phyloP scores from a whole-genome alignment of 2,888 invertebrate genomes.

The Caenorhabditis sp. region DNA sequence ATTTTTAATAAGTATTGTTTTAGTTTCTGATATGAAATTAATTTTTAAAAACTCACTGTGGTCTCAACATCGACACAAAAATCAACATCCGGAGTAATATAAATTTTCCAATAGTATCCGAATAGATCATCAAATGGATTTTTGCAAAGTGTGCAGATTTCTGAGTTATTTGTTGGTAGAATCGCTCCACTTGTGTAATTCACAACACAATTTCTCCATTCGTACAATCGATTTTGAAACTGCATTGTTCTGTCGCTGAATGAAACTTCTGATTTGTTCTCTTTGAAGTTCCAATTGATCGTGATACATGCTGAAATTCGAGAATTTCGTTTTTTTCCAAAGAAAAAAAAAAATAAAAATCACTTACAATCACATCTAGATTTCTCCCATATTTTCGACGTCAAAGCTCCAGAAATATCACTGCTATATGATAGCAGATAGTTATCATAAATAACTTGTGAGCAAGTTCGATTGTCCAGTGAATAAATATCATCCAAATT shows the following conservation, averaged over 20 bases:
- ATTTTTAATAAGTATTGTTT: too few relatives aligned
- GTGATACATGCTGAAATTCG: conserved; percentile 49
- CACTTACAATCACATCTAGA: conserved; percentile 66
- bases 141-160: conserved; percentile 59
- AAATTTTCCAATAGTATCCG: conserved; percentile 68
- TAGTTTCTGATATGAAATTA: too few relatives aligned
- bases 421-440: conserved; percentile 65
- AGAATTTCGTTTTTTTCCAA: background rate
- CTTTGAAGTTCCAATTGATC: conserved; percentile 57
- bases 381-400: conserved; percentile 62
- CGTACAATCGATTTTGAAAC: conserved; percentile 48
- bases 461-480: conserved; percentile 59
- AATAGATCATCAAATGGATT: conserved; percentile 58
- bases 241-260: conserved; percentile 56
- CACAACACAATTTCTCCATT: conserved; percentile 64
- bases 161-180: conserved; percentile 22
- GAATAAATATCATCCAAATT: conserved; percentile 55
- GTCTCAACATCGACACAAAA: conserved; percentile 70
- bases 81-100: conserved; percentile 62
- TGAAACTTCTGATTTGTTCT: conserved; percentile 40
- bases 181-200: conserved; percentile 46
- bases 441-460: conserved; percentile 66
- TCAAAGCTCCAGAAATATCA: conserved; percentile 60
- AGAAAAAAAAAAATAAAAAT: conserved; percentile 2
- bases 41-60: conserved; percentile 37